Evolutionary conservation across 2,888 invertebrate species (phyloP).

Genomic region (Apodemia duryi): DNA sequence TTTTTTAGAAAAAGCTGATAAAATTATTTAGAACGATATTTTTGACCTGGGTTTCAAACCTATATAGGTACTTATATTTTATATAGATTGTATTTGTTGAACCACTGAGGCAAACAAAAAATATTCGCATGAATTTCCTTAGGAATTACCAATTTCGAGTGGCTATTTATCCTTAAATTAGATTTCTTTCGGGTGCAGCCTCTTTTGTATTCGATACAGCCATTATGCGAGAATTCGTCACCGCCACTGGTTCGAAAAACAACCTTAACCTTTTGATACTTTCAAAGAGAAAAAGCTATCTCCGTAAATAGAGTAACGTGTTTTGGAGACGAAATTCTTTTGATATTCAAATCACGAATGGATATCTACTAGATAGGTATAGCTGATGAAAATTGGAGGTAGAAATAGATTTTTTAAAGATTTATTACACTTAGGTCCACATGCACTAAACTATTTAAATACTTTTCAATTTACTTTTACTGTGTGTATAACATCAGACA

Average conservation of each 20-base stretch:
- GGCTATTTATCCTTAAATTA: conserved; percentile 50
- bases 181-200: conserved; percentile 47
- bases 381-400: conserved; percentile 28
- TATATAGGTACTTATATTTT: too few relatives aligned
- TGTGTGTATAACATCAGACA: too few relatives aligned
- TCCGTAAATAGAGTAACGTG: conserved; percentile 32
- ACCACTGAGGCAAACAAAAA: not conserved
- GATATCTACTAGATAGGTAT: conserved; percentile 26
- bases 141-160: conserved; percentile 17
- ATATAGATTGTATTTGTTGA: too few relatives aligned
- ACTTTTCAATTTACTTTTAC: too few relatives aligned
- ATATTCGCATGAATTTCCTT: conserved; percentile 1
- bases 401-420: conserved; percentile 14
- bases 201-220: conserved; percentile 42
- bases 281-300: conserved; percentile 37
- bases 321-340: conserved; percentile 40
- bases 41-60: too few relatives aligned
- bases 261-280: conserved; percentile 32
- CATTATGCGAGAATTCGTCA: conserved; percentile 43
- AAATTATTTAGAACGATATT: too few relatives aligned
- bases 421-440: not conserved
- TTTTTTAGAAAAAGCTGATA: too few relatives aligned
- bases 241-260: conserved; percentile 33
- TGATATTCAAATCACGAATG: conserved; percentile 46
- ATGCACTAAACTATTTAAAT: too few relatives aligned